Conservation (phyloP, 1,140 invertebrate species). For the Aphelenchoides fujianensis region DNA sequence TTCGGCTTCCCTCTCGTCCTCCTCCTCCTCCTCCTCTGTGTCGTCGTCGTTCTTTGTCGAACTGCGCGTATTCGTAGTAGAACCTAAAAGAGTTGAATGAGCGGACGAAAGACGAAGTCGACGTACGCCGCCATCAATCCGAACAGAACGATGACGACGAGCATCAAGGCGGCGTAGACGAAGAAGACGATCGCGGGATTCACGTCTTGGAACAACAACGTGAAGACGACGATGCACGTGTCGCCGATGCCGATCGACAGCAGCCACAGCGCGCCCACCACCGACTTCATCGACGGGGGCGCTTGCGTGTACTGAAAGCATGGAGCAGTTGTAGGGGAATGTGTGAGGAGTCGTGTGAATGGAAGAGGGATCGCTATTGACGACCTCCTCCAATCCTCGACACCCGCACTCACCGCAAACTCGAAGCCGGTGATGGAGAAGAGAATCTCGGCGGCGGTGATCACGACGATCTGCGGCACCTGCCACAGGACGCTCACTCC, state of each 20-base stretch:
- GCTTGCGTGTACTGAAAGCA: conserved; percentile 61
- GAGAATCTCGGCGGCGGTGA: conserved; percentile 60
- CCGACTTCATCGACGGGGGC: conserved; percentile 64
- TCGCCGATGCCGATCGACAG: conserved; percentile 84
- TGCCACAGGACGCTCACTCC: conserved; percentile 57
- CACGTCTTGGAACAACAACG: conserved; percentile 70
- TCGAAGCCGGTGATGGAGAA: conserved; percentile 58
- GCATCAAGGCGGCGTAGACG: conserved; percentile 14
- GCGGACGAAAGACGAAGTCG: too few species aligned
- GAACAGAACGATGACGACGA: neutral
- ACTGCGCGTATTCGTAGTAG: too few species aligned
- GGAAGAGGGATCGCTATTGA: too few species aligned
- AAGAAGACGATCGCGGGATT: conserved; percentile 64
- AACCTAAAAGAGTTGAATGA: too few species aligned
- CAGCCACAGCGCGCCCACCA: conserved; percentile 73
- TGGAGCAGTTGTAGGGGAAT: too few species aligned
- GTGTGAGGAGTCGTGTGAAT: too few species aligned
- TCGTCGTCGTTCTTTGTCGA: too few species aligned
- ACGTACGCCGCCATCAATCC: neutral
- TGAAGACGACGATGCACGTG: conserved; percentile 79
- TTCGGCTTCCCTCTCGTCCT: too few species aligned
- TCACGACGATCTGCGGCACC: conserved; percentile 58
- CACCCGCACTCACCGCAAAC: neutral
- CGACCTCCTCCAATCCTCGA: conserved; percentile 29
- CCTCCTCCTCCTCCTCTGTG: too few species aligned